Evolutionary conservation across 2,888 invertebrate genomes (phyloP), one percentile per base, ranked within the genome.

Genomic region (Eugnorisma glareosa): DNA sequence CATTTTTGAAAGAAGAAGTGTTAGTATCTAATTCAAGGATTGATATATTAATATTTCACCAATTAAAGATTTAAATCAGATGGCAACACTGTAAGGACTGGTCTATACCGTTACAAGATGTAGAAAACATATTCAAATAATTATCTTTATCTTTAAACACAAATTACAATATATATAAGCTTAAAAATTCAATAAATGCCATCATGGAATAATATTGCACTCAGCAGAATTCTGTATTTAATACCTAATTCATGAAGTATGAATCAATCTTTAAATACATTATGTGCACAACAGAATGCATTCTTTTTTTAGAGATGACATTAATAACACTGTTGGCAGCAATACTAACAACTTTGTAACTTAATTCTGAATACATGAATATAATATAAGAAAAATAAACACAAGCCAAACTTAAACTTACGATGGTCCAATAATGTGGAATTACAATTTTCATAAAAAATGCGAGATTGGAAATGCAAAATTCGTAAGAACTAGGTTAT

Each of bases 41-140:
- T 93, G 92, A 90, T 89, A 81, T 73, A 82, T 83, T 90, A 91
- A 90, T 90, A 90, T 89, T 90, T 86, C 68, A 59, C 89, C 89
- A 90, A 89, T 89, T 67, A 43, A n/a, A 66, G 11, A 76, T 75
- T 81, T 77, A 8, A 81, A 75, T 40, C 40, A 54, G 67, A 54
- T 86, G 83, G 85, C 86, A 88, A 84, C 84, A 88, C 88, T 79
- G 79, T 77, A 66, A 51, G 35, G 51, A 24, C 45, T 61, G 31
- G 18, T 61, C 8, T 81, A 75, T n/a, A n/a, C 28, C 45, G 66
- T 67, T 24, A 59, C 31, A 72, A 66, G 11, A 51, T 18, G 18
- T 37, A 48, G 13, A 35, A 64, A 64, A 68, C 57, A 51, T 69
- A 48, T 68, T 40, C n/a, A 37, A 67, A 51, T 8, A 43, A 68